These are phyloP conservation scores for Pluvialis apricaria DNA, from an alignment of 2,113 vertebrate genomes.

Conservation along the genomic window DNA sequence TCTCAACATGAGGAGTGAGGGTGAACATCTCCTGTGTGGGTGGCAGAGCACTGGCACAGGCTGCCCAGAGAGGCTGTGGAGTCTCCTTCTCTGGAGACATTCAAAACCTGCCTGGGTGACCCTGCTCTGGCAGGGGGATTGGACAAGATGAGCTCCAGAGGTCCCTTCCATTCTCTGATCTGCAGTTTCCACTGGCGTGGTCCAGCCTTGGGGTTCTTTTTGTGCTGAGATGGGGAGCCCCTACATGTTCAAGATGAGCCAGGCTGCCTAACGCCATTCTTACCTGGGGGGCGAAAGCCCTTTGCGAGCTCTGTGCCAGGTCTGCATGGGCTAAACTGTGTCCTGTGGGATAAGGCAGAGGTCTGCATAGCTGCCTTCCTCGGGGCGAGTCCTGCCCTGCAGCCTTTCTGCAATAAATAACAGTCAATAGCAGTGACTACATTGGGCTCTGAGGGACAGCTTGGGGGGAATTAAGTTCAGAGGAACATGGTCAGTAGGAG, in stretches of 20 bases:
- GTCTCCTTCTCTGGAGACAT: not conserved
- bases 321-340: not conserved
- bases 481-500: not conserved
- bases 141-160: not conserved
- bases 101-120: not conserved
- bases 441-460: not conserved
- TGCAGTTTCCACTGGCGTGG: not conserved
- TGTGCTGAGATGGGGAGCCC: not conserved
- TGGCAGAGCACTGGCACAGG: not conserved
- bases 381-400: not conserved
- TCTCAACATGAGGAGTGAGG: not conserved
- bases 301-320: not conserved
- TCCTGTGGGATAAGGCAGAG: not conserved
- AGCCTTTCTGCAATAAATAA: not conserved
- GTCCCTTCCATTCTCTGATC: not conserved
- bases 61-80: not conserved
- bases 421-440: not conserved
- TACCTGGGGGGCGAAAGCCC: not conserved
- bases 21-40: not conserved
- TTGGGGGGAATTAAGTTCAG: no score
- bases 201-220: not conserved
- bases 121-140: not conserved
- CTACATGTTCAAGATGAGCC: accelerated
- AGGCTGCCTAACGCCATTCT: no score
- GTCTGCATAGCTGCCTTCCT: accelerated